Percentiles rank a stretch among this genome's conserved stretches.
Conservation (phyloP, 2,797 vertebrate species). For the Alfaro cultratus region DNA sequence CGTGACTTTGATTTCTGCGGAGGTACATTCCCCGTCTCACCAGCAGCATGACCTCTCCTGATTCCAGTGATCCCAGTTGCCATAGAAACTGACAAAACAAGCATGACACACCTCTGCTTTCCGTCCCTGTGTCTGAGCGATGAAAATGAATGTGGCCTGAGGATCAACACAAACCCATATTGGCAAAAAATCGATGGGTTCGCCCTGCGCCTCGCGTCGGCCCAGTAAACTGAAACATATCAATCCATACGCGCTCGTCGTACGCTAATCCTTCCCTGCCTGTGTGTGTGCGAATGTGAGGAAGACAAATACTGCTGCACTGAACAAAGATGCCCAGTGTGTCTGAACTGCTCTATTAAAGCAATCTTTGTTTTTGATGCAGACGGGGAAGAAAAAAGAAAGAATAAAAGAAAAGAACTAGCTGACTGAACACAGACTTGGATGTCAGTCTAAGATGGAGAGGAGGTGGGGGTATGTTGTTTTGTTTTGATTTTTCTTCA, state of each 20-base stretch:
- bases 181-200: conserved; percentile 78
- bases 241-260: conserved; percentile 64
- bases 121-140: conserved; percentile 48
- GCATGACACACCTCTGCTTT: conserved; percentile 51
- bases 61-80: conserved; percentile 69
- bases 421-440: conserved; percentile 72
- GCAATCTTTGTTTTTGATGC: conserved; percentile 79
- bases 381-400: conserved; percentile 41
- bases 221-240: conserved; percentile 79
- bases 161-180: conserved; percentile 74
- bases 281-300: conserved; percentile 18
- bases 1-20: conserved; percentile 64
- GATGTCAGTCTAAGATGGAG: conserved; percentile 74
- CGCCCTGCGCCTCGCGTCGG: conserved; percentile 64
- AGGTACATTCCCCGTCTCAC: conserved; percentile 61
- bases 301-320: conserved; percentile 55
- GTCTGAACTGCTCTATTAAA: conserved; percentile 80
- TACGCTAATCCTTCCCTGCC: conserved; percentile 60
- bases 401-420: conserved; percentile 49
- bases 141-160: conserved; percentile 74
- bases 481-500: conserved; percentile 72
- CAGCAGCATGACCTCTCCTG: conserved; percentile 66
- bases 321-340: conserved; percentile 70
- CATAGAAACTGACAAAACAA: conserved; percentile 76
- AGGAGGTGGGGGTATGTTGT: conserved; percentile 64